Base-by-base conservation (phyloP, 30 jellyfish, hydroid and myxozoan genomes). In the Chironex yamaguchii region DNA sequence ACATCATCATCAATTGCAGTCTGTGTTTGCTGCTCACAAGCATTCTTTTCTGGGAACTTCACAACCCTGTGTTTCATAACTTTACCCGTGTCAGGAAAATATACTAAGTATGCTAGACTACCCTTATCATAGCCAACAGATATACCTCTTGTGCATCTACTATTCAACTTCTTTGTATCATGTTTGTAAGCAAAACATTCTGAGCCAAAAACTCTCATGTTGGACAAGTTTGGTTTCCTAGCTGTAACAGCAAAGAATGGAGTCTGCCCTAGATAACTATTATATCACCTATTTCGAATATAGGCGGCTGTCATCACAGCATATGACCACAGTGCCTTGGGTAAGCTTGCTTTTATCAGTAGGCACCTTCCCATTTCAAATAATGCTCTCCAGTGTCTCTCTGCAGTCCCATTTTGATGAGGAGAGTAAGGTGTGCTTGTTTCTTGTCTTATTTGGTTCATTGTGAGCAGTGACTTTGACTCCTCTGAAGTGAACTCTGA, bases 281-380 rank as follows among this genome's bases (percentile, higher is more conserved):
- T 49, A 25, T 3, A 75, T 34, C 94, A 74, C 13, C 94, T 69
- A 34, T 84, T 84, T 49, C 94, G 24, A 4, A 72, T 48, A 36
- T 77, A 77, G 28, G 79, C 33, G 13, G 96, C 94, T 6, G 28
- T 76, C 77, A 52, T 51, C 4, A 77, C 88, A 6, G 96, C 96
- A 54, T 85, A 85, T 3, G 80, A 29, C 96, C 96, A 85, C 1
- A 85, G 26, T 4, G 64, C 2, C 49, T 85, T 85, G 2, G 90
- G 90, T 11, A 85, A 30, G 3, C 84, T 35, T 3, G 94, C 42
- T 49, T 73, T 93, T 6, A 84, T 34, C 23, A 73, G 23, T 24
- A 84, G 26, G n/a, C 93, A 66, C 32, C 87, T 74, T 2, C 52
- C 82, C 87, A 74, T 49, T 4, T 50, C 52, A 42, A 74, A 50